phyloP scores from a whole-genome alignment of 2,113 vertebrate genomes.

The Sminthopsis crassicaudata region DNA sequence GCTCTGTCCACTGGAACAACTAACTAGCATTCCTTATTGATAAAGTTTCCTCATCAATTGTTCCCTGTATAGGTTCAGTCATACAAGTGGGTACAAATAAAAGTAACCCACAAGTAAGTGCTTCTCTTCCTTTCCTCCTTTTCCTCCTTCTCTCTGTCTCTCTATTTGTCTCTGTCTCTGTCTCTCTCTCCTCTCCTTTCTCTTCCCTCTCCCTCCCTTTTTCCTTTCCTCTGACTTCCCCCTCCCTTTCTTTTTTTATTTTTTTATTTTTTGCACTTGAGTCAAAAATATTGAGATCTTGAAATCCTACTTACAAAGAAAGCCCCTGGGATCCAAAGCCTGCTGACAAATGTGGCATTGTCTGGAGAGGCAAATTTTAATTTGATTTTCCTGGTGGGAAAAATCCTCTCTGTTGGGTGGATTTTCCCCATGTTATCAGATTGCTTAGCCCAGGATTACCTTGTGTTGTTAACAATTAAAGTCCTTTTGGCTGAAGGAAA shows the following conservation, averaged over 20 bases:
- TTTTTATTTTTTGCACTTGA: neutral
- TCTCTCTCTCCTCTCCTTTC: neutral
- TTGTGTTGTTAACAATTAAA: neutral
- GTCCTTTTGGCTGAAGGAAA: neutral
- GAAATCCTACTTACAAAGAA: neutral
- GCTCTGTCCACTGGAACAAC: neutral
- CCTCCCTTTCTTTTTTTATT: neutral
- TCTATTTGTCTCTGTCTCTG: too few species aligned
- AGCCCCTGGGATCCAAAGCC: neutral
- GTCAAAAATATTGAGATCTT: neutral
- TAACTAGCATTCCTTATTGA: neutral
- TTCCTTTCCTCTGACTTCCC: too few species aligned
- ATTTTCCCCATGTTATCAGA: neutral
- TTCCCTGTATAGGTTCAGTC: neutral
- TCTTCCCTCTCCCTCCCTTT: neutral
- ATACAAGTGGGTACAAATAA: neutral
- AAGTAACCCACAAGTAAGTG: neutral
- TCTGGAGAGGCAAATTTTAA: neutral
- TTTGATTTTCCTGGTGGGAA: neutral
- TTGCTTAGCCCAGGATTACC: neutral
- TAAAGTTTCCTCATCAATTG: neutral
- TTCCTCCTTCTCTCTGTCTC: too few species aligned
- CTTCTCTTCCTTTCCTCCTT: neutral
- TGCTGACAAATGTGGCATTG: neutral
- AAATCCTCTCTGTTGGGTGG: neutral